phyloP scores from a whole-genome alignment of 1,140 invertebrate genomes.

The Venturia canescens region DNA sequence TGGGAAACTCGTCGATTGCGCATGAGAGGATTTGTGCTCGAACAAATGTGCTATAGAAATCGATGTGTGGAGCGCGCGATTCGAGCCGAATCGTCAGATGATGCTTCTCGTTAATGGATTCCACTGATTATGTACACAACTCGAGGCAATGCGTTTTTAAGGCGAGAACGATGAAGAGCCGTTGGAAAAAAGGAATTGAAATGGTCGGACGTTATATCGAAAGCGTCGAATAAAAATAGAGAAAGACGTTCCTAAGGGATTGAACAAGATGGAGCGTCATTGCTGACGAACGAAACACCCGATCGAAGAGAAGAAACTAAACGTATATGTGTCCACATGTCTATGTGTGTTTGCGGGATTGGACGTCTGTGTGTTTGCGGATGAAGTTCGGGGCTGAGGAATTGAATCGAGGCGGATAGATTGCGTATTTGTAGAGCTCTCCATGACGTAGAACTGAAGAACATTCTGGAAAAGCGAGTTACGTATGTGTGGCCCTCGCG shows the following conservation, averaged over 20 bases:
- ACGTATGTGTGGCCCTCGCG: background rate
- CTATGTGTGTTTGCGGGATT: background rate
- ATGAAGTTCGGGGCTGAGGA: background rate
- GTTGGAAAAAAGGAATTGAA: background rate
- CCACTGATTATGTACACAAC: slow-evolving; percentile 41
- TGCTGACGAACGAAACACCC: background rate
- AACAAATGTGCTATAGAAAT: background rate
- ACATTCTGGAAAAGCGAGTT: slow-evolving; percentile 12
- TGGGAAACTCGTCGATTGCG: background rate
- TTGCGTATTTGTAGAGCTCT: slow-evolving; percentile 31
- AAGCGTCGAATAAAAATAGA: background rate
- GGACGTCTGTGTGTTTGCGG: slow-evolving; percentile 9
- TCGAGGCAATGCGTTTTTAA: slow-evolving; percentile 14
- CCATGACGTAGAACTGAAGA: slow-evolving; percentile 19
- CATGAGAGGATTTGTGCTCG: background rate
- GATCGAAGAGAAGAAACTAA: background rate
- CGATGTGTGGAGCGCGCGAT: background rate
- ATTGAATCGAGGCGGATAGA: slow-evolving; percentile 23
- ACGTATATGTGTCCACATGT: background rate
- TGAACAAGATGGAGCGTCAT: background rate
- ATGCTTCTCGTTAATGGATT: slow-evolving; percentile 45
- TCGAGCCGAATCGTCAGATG: background rate
- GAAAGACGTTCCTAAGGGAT: slow-evolving; percentile 6
- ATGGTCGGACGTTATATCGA: background rate
- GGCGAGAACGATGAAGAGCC: background rate